Evolutionary conservation across 2,797 vertebrate species (phyloP).

Genomic region (Crenichthys baileyi): DNA sequence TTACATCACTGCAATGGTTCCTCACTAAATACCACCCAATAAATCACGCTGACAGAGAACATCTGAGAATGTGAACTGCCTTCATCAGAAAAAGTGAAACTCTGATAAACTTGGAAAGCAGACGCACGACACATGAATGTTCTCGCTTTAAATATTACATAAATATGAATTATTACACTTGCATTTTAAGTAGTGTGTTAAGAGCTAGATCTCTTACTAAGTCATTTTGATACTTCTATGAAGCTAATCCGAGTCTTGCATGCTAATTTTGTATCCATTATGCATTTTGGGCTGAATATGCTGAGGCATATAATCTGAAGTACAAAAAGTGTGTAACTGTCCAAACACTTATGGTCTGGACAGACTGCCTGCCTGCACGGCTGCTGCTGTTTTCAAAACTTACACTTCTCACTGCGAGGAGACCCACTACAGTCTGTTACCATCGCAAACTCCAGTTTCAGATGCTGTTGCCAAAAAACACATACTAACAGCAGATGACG

Average conservation of each 20-base stretch:
- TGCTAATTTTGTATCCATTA: not conserved
- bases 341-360: slow-evolving; percentile 20
- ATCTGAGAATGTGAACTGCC: not conserved
- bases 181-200: not conserved
- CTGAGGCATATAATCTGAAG: not conserved
- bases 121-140: slow-evolving; percentile 1
- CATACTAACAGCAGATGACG: slow-evolving; percentile 10
- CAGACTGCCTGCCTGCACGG: slow-evolving; percentile 18
- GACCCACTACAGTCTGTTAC: slow-evolving; percentile 33
- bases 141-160: slow-evolving; percentile 1
- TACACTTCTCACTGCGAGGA: slow-evolving; percentile 27
- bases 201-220: not conserved
- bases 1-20: slow-evolving; percentile 8
- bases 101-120: not conserved
- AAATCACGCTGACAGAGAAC: not conserved
- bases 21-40: slow-evolving; percentile 3
- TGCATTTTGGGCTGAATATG: slow-evolving; percentile 4
- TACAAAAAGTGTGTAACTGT: slow-evolving; percentile 21
- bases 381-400: slow-evolving; percentile 39
- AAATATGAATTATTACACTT: slow-evolving; percentile 1
- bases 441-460: slow-evolving; percentile 22
- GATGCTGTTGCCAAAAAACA: slow-evolving; percentile 15
- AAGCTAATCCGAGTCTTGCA: slow-evolving; percentile 3
- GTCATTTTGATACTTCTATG: not conserved
- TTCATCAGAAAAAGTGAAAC: not conserved